Conservation (phyloP, 92 coral and sea anemone genomes). For the Anthopleura xanthogrammica region DNA sequence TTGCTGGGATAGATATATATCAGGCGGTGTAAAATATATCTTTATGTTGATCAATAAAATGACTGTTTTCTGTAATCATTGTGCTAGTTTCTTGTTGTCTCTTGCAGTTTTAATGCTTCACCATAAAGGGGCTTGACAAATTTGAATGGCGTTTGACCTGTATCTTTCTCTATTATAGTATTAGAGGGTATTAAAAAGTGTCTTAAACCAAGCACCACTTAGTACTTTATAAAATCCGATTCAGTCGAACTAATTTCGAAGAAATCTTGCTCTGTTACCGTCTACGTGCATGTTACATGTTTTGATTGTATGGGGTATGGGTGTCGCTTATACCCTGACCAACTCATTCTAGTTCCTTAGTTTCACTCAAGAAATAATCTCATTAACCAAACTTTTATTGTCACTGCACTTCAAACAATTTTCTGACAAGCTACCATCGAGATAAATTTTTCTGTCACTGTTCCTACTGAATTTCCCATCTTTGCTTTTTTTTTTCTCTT, state of each 20-base stretch:
- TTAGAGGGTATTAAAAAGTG: slow-evolving; percentile 19
- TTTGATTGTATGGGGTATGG: background rate
- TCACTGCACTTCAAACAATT: background rate
- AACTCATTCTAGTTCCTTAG: background rate
- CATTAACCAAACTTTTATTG: background rate
- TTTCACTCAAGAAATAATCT: background rate
- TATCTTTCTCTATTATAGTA: slow-evolving; percentile 17
- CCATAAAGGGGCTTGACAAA: slow-evolving; percentile 1
- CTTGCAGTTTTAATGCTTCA: background rate
- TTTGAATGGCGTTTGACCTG: slow-evolving; percentile 19
- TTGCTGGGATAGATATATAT: background rate
- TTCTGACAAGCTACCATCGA: background rate
- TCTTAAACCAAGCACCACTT: slow-evolving; percentile 3
- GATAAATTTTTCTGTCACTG: background rate
- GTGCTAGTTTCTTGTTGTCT: too few species aligned
- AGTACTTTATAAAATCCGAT: background rate
- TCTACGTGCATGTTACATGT: background rate
- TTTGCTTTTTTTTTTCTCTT: background rate
- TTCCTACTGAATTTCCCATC: background rate
- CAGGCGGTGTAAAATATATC: background rate
- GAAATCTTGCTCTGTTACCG: background rate
- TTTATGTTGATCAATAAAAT: background rate
- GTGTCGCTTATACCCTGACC: background rate
- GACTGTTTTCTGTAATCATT: background rate
- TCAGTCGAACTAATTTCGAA: background rate